These are phyloP conservation scores for Philantomba maxwellii DNA, from an alignment of 2,113 vertebrate species.

Conservation along the genomic window DNA sequence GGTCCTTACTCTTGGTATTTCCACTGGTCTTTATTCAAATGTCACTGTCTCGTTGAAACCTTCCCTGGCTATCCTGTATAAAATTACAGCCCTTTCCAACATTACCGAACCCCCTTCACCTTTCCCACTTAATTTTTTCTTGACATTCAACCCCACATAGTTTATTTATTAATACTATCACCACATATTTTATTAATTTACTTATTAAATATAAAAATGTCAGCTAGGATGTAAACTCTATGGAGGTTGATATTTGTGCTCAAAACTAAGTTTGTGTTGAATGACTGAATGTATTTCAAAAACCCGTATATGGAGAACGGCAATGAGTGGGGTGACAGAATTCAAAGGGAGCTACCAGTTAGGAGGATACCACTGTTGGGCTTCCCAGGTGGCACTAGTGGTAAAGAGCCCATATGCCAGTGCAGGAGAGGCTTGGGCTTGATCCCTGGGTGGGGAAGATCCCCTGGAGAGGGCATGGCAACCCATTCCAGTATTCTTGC, in stretches of 20 bases:
- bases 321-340: not conserved
- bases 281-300: not conserved
- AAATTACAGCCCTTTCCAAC: not conserved
- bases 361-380: not conserved
- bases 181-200: not conserved
- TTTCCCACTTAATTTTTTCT: not conserved
- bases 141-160: not conserved
- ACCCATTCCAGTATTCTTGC: not conserved
- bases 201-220: not conserved
- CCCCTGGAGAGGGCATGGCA: not conserved
- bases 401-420: not conserved
- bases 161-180: not conserved
- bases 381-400: not conserved
- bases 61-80: not conserved
- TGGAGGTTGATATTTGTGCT: not conserved
- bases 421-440: not conserved
- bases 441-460: not conserved
- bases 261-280: not conserved
- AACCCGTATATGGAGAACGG: not conserved
- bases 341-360: not conserved
- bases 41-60: not conserved
- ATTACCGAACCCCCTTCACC: not conserved
- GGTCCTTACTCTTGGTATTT: not conserved
- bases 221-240: not conserved
- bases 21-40: not conserved